A percentile compares a stretch with the other conserved stretches of the same genome.
Evolutionary conservation across 2,888 invertebrate species (phyloP).

Genomic region (Myopa testacea): DNA sequence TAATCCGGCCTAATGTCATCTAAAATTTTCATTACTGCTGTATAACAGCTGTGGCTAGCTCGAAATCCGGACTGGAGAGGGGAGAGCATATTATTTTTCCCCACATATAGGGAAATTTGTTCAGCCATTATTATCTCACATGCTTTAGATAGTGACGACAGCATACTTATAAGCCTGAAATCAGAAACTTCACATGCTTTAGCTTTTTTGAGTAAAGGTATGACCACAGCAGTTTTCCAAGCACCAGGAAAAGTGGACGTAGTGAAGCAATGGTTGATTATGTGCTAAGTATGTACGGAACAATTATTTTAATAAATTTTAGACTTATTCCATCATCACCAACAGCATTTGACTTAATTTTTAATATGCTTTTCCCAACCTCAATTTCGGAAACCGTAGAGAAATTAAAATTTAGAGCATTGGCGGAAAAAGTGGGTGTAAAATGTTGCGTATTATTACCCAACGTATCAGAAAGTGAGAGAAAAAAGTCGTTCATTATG

Average conservation of each 20-base stretch:
- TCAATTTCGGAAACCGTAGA: not conserved
- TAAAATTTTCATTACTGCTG: conserved; percentile 16
- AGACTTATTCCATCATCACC: not conserved
- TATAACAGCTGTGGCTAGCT: conserved; percentile 20
- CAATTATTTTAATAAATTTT: too few species aligned
- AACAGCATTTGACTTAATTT: not conserved
- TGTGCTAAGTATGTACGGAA: too few species aligned
- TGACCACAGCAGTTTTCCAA: not conserved
- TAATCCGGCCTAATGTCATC: conserved; percentile 12
- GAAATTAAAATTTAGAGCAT: not conserved
- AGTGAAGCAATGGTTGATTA: too few species aligned
- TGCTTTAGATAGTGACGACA: not conserved
- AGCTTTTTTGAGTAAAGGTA: not conserved
- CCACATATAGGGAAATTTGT: not conserved
- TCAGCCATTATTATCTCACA: not conserved
- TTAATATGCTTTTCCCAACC: not conserved
- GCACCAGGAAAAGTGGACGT: too few species aligned
- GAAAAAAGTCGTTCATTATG: not conserved
- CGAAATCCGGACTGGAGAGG: conserved; percentile 22
- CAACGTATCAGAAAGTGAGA: not conserved
- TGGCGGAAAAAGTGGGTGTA: not conserved
- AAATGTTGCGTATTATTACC: not conserved
- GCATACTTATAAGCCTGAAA: not conserved
- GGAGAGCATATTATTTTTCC: not conserved
- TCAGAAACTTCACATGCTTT: not conserved